Base-by-base conservation (phyloP, 2,797 vertebrate species). In the Cyclura pinguis region DNA sequence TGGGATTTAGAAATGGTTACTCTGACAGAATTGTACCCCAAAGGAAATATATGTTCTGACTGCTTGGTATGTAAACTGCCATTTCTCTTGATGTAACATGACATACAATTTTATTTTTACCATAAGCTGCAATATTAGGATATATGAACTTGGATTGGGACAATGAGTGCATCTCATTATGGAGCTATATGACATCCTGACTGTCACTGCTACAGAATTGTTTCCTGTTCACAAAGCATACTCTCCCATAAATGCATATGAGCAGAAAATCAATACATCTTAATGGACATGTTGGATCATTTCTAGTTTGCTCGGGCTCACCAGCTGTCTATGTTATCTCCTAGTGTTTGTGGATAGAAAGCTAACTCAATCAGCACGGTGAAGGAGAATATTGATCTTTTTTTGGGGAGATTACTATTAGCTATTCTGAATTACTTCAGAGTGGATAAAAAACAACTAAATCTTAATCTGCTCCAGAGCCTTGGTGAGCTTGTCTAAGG, bases 271-370 rank as follows among this genome's bases (percentile, higher is more conserved):
- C 88, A 80, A 89, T 89, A 80, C 27, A 32, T 72, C 62, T 89
- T 85, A 85, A 85, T 89, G n/a, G 88, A 72, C 47, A 42, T 57
- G n/a, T 89, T 85, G 83, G 83, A 55, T 42, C 74, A 89, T 89
- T 89, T 89, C 52, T 85, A 24, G 88, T 74, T 72, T 85, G n/a
- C 64, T 85, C 80, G 62, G 62, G 24, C 47, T 80, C 83, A 72
- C 47, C 18, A 32, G 62, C 88, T 85, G 73, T 55, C 59, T 72
- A 32, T 32, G 62, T 80, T 85, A 80, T 78, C 76, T 72, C 50
- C 76, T 80, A 42, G 47, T 85, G 88, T 57, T 85, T 85, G 83
- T 55, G 32, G 74, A 80, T 32, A 9, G 74, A 84, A 69, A 27
- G 81, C 57, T 64, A 85, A 80, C 62, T 89, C 62, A 85, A 80